Base-by-base conservation (phyloP, 2,888 invertebrate genomes). In the Dasypogon diadema region DNA sequence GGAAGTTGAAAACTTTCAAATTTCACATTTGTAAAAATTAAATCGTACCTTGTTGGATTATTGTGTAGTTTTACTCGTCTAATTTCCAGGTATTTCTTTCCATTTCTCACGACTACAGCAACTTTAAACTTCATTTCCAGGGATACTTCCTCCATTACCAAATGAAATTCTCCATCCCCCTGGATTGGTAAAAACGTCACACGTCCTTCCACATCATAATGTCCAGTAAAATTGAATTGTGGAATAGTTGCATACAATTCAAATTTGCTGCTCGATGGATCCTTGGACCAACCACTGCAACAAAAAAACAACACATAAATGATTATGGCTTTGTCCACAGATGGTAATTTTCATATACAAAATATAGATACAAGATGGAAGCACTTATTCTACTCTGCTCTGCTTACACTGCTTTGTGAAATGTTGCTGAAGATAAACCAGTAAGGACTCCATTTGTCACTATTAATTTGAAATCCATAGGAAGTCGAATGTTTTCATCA, bases 261-360 rank as follows among this genome's bases (percentile, higher is more conserved):
- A 51, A 83, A 85, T 80, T 85, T 85, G 63, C 83, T 84, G n/a
- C 81, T 84, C 2, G 79, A 75, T 0, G 85, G 83, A 82, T 85
- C 83, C 0, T 78, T 22, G 1, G 78, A 81, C 76, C 85, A 85
- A 14, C 85, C 85, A 68, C 85, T 85, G 75, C 0, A 78, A 79
- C 12, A 22, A 2, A 2, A 42, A 42, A 42, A 42, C 42, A 30
- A n/a, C n/a, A n/a, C n/a, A n/a, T n/a, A n/a, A n/a, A n/a, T n/a
- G n/a, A n/a, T n/a, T n/a, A n/a, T n/a, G n/a, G n/a, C n/a, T n/a
- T n/a, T n/a, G n/a, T n/a, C n/a, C n/a, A n/a, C n/a, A n/a, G n/a
- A n/a, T n/a, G n/a, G n/a, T n/a, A n/a, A n/a, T n/a, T n/a, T n/a
- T n/a, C n/a, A n/a, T n/a, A n/a, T n/a, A n/a, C n/a, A n/a, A n/a